These are phyloP conservation scores for Lutjanus argentimaculatus DNA, from an alignment of 2,797 vertebrate species.

Conservation along the genomic window DNA sequence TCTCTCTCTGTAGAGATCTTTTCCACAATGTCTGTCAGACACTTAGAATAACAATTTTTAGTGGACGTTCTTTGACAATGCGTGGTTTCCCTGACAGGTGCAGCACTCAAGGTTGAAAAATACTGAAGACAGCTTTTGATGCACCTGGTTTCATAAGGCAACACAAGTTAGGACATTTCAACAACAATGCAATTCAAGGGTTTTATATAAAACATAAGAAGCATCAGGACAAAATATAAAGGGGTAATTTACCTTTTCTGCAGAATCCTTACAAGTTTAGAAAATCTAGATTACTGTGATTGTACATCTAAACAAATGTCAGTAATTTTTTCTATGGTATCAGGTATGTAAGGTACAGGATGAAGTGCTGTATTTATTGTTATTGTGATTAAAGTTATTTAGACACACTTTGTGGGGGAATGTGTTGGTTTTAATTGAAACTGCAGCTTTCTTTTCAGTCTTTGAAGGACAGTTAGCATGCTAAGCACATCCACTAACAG, in stretches of 20 bases:
- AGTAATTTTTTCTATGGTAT: neutral
- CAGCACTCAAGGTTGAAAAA: too few relatives aligned
- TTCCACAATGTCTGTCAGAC: too few relatives aligned
- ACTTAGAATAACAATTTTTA: too few relatives aligned
- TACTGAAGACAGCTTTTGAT: too few relatives aligned
- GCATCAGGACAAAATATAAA: too few relatives aligned
- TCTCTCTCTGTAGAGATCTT: too few relatives aligned
- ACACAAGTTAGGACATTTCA: too few relatives aligned
- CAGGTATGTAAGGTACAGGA: neutral
- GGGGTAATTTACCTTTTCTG: conserved; percentile 19
- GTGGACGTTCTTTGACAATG: too few relatives aligned
- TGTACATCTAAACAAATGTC: neutral
- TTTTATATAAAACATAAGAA: too few relatives aligned
- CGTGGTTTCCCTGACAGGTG: too few relatives aligned
- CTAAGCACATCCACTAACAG: conserved; percentile 43
- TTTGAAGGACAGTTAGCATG: conserved; percentile 28
- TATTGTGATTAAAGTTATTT: neutral
- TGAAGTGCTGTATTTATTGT: neutral
- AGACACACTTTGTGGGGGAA: neutral
- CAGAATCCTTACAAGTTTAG: neutral
- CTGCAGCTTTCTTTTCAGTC: conserved; percentile 4
- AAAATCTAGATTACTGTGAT: conserved; percentile 1
- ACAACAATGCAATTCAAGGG: too few relatives aligned
- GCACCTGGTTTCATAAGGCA: too few relatives aligned
- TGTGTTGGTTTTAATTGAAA: neutral